A percentile compares a stretch with the other conserved stretches of the same genome.
Evolutionary conservation across 2,888 invertebrate genomes (phyloP).

Genomic region (Limnephilus auricula): DNA sequence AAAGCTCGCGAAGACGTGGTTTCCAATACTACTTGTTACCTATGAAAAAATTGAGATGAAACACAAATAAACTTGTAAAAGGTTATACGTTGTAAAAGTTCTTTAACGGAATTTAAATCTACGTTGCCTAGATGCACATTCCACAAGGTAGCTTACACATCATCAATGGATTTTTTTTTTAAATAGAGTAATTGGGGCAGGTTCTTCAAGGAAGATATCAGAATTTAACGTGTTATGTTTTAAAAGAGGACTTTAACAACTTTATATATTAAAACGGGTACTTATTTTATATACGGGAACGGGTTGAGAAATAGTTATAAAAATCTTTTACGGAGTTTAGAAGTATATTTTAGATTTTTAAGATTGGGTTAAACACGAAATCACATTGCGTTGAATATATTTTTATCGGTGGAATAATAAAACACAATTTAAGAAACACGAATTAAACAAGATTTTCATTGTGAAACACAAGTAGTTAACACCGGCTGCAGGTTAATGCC

Average conservation of each 20-base stretch:
- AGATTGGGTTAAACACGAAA: too few relatives aligned
- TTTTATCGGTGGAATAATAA: too few relatives aligned
- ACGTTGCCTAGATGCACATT: neutral
- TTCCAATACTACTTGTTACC: neutral
- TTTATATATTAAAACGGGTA: too few relatives aligned
- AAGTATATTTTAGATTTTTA: too few relatives aligned
- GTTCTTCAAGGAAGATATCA: neutral
- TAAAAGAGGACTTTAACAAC: neutral
- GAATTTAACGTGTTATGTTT: neutral
- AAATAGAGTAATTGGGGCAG: neutral
- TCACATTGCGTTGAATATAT: too few relatives aligned
- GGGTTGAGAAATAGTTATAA: too few relatives aligned
- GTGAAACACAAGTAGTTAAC: too few relatives aligned
- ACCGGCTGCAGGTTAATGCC: neutral
- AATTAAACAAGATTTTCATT: too few relatives aligned
- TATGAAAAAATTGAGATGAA: neutral
- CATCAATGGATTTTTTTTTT: neutral
- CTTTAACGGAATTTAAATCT: neutral
- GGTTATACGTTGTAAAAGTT: neutral
- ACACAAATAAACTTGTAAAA: neutral
- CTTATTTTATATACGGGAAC: too few relatives aligned
- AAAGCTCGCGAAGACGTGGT: neutral
- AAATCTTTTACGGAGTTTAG: too few relatives aligned
- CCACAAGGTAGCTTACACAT: neutral
- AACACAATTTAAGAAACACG: too few relatives aligned